Evolutionary conservation across 2,888 invertebrate species (phyloP).

Genomic region (Ophonus ardosiacus): DNA sequence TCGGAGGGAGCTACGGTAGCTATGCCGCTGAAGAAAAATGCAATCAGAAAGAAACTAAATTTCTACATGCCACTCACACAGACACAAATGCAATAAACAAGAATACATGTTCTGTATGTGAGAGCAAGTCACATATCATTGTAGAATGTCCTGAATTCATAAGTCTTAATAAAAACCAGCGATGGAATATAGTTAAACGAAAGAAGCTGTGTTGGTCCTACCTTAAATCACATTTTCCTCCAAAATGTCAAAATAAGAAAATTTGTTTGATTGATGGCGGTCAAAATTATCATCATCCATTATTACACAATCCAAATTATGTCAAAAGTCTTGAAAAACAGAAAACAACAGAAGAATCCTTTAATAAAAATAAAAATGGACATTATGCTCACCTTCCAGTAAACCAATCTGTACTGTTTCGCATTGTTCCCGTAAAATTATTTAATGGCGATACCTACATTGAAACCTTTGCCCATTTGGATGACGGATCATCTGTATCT

Average conservation of each 20-base stretch:
- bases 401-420: neutral
- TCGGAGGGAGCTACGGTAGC: no score
- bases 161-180: neutral
- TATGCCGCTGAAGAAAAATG: no score
- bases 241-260: conserved; percentile 2
- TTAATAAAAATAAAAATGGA: neutral
- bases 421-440: neutral
- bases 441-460: neutral
- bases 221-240: neutral
- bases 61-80: neutral
- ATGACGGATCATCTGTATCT: neutral
- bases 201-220: neutral
- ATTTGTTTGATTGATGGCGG: neutral
- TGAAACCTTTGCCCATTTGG: neutral
- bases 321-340: neutral
- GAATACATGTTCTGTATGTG: neutral
- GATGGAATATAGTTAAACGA: neutral
- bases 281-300: neutral
- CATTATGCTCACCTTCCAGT: neutral
- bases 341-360: neutral
- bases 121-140: neutral
- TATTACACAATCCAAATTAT: conserved; percentile 9
- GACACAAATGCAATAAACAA: neutral
- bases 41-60: neutral
- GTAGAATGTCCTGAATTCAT: neutral